Percentiles rank a stretch among this genome's conserved stretches.
These are phyloP conservation scores for Amiota communis DNA, from an alignment of 2,888 invertebrate species.

Conservation along the genomic window DNA sequence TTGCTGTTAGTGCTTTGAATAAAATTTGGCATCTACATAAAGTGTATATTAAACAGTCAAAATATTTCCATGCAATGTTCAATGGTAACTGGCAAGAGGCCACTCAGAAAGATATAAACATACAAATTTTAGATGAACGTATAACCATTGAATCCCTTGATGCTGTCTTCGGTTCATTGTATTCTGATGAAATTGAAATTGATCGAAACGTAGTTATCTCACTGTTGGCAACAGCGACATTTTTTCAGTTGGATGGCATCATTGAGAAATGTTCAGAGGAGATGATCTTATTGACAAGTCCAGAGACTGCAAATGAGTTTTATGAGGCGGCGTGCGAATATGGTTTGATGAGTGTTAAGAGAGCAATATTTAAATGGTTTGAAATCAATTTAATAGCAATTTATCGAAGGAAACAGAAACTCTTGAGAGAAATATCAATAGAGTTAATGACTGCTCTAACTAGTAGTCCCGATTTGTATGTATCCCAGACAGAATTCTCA, in stretches of 20 bases:
- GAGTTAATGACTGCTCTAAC: conserved; percentile 80
- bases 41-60: conserved; percentile 86
- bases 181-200: conserved; percentile 82
- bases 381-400: conserved; percentile 80
- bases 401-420: conserved; percentile 75
- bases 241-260: conserved; percentile 82
- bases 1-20: conserved; percentile 81
- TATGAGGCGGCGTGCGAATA: conserved; percentile 81
- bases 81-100: conserved; percentile 85
- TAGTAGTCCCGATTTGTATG: conserved; percentile 79
- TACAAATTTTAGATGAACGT: conserved; percentile 82
- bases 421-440: conserved; percentile 78
- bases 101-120: conserved; percentile 78
- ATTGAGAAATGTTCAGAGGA: conserved; percentile 83
- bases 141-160: conserved; percentile 80
- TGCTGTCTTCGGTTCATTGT: conserved; percentile 83
- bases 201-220: conserved; percentile 80
- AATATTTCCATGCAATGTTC: conserved; percentile 87
- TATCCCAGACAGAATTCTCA: conserved; percentile 86
- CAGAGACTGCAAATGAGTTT: conserved; percentile 80
- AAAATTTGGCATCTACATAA: conserved; percentile 84
- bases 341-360: conserved; percentile 78
- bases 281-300: conserved; percentile 84
- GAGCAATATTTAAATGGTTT: conserved; percentile 80
- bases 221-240: conserved; percentile 82